phyloP scores from a whole-genome alignment of 2,797 vertebrate species.

The Dendrocincla fuliginosa region DNA sequence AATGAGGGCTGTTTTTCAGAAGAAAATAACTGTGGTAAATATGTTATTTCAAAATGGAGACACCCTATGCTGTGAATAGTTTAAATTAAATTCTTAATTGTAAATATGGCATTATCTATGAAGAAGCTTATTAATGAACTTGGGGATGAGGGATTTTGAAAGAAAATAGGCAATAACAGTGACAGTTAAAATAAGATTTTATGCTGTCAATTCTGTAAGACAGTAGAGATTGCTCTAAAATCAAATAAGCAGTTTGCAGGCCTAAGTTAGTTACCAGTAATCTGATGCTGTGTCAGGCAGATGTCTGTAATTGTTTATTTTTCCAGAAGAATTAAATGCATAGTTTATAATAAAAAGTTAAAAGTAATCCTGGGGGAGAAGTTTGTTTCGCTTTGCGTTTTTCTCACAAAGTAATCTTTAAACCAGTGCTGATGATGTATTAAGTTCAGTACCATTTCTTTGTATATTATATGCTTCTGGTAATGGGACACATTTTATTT shows the following conservation, averaged over 20 bases:
- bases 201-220: not conserved
- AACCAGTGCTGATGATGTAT: no score
- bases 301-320: not conserved
- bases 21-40: not conserved
- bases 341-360: not conserved
- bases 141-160: not conserved
- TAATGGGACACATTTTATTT: not conserved
- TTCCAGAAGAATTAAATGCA: not conserved
- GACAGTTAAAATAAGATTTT: not conserved
- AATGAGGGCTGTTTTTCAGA: not conserved
- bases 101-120: not conserved
- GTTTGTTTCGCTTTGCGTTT: not conserved
- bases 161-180: not conserved
- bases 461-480: not conserved
- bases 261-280: not conserved
- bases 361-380: not conserved
- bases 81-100: not conserved
- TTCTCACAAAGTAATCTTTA: not conserved
- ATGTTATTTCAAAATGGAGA: not conserved
- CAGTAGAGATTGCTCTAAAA: not conserved
- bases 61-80: not conserved
- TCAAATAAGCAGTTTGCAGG: not conserved
- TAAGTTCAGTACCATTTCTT: not conserved
- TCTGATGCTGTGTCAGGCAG: not conserved
- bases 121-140: not conserved